Evolutionary conservation across 2,888 invertebrate genomes (phyloP).

Genomic region (Lasius platythorax): DNA sequence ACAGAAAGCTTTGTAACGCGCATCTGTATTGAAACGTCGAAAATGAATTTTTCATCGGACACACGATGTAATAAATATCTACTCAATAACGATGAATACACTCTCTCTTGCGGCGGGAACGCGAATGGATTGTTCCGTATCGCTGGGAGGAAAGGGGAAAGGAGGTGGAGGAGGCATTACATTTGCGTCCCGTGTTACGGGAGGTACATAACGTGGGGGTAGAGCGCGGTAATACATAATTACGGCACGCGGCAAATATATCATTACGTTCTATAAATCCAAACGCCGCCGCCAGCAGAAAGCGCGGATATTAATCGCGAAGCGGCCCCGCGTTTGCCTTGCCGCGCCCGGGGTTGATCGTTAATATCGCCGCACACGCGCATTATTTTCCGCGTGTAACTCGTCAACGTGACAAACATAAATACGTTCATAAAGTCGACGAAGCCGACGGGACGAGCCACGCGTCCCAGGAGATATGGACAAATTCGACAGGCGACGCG

Average conservation of each 20-base stretch:
- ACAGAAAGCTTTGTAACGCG: constrained; percentile 14
- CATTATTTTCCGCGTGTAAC: not conserved
- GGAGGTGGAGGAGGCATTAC: constrained; percentile 27
- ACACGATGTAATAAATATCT: constrained; percentile 45
- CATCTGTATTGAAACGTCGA: constrained; percentile 34
- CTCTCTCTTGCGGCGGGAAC: constrained; percentile 5
- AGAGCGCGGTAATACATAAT: constrained; percentile 45
- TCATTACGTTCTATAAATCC: constrained; percentile 53
- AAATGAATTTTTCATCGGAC: constrained; percentile 49
- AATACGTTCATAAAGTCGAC: constrained; percentile 32
- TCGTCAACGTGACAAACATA: constrained; percentile 32
- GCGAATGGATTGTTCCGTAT: constrained; percentile 40
- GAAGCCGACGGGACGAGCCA: not conserved
- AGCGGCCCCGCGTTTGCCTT: constrained; percentile 35
- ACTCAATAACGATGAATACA: constrained; percentile 48
- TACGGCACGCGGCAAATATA: constrained; percentile 51
- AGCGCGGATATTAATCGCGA: constrained; percentile 51
- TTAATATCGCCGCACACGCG: constrained; percentile 38
- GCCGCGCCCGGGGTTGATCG: constrained; percentile 12
- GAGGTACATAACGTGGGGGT: not conserved
- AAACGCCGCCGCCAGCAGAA: constrained; percentile 31
- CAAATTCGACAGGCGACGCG: constrained; percentile 49
- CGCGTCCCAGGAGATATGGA: constrained; percentile 8
- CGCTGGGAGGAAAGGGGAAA: not conserved
- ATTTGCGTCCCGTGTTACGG: constrained; percentile 34